A percentile compares a stretch with the other conserved stretches of the same genome.
These are phyloP conservation scores for Delphinus delphis DNA, from an alignment of 2,113 vertebrate species.

Conservation along the genomic window DNA sequence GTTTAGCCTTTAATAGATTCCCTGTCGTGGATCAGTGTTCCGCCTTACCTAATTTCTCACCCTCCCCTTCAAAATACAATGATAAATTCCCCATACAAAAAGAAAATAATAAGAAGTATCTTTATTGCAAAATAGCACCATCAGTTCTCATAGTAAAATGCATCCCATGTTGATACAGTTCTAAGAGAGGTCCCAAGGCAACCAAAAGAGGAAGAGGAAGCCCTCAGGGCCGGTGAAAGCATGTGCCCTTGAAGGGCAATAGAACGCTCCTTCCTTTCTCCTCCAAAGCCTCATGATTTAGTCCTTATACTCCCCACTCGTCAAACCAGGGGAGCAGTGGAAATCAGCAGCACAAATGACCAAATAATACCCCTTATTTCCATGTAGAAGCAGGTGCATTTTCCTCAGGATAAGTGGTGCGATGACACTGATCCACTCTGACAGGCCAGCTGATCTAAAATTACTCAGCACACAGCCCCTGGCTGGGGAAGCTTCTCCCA, in stretches of 20 bases:
- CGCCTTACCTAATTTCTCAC: not conserved
- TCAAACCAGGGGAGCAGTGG: constrained; percentile 77
- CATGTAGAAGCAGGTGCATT: constrained; percentile 86
- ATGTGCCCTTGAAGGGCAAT: not conserved
- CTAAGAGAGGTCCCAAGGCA: not conserved
- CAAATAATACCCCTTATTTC: constrained; percentile 87
- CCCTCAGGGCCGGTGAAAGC: not conserved
- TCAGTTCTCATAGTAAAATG: not conserved
- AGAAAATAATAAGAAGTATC: not conserved
- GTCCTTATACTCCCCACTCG: constrained; percentile 70
- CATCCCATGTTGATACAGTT: not conserved
- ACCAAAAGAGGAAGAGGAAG: not conserved
- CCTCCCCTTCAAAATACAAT: not conserved
- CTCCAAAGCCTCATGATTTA: constrained; percentile 52
- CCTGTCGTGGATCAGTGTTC: not conserved
- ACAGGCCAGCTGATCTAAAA: constrained; percentile 88
- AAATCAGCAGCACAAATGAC: constrained; percentile 86
- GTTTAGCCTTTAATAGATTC: not conserved
- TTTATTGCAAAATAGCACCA: constrained; percentile 1
- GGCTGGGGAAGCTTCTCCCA: constrained; percentile 78
- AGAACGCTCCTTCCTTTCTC: constrained; percentile 11
- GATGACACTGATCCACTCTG: constrained; percentile 87
- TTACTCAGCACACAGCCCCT: constrained; percentile 84
- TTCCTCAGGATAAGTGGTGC: constrained; percentile 81
- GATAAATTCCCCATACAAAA: not conserved